These are phyloP conservation scores for Chlamydotis undulata DNA, from an alignment of 2,113 vertebrate species.

Conservation along the genomic window DNA sequence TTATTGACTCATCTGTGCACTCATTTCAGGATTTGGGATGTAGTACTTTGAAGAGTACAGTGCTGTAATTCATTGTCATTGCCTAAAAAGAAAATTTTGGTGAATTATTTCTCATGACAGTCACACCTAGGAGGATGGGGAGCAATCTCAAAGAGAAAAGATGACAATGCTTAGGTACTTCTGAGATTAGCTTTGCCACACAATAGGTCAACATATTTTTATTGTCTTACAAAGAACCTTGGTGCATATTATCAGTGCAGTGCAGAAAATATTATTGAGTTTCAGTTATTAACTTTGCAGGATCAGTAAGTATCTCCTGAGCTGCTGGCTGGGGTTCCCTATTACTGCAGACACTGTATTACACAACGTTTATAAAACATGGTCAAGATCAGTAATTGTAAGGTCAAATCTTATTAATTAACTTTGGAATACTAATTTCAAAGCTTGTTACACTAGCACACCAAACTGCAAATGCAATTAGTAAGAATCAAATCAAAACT, in stretches of 20 bases:
- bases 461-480: background rate
- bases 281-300: background rate
- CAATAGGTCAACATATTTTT: background rate
- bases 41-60: background rate
- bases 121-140: background rate
- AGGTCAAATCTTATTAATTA: background rate
- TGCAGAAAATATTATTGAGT: background rate
- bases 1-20: constrained; percentile 10
- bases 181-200: background rate
- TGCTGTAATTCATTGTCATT: background rate
- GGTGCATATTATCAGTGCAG: background rate
- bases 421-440: background rate
- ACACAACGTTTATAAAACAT: background rate
- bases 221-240: background rate
- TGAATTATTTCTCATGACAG: background rate
- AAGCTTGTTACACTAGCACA: background rate
- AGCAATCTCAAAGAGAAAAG: background rate
- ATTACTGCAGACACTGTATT: background rate
- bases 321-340: background rate
- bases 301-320: background rate
- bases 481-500: background rate
- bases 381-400: background rate
- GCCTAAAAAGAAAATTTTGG: background rate
- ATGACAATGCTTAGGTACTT: background rate
- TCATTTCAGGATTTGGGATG: background rate